Evolutionary conservation across 2,888 invertebrate genomes (phyloP).

Genomic region (Cordilura impudica): DNA sequence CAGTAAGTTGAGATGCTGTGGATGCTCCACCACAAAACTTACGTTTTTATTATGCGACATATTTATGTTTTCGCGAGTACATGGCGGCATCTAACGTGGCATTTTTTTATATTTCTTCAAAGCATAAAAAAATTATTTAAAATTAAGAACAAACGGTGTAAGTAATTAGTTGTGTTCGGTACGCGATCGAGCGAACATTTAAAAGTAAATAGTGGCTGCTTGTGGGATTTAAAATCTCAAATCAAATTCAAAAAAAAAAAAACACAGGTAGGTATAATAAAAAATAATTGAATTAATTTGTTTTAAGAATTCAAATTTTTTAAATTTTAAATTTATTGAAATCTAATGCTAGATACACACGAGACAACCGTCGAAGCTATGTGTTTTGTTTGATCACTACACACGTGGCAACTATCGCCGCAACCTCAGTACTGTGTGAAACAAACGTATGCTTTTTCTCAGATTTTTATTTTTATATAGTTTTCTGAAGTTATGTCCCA

Average conservation of each 20-base stretch:
- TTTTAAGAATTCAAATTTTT: background rate
- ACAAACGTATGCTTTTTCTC: too few relatives aligned
- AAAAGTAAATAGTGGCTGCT: background rate
- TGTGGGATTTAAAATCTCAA: background rate
- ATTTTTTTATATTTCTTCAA: constrained; percentile 14
- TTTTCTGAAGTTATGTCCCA: too few relatives aligned
- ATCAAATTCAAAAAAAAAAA: background rate
- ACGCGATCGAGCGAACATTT: constrained; percentile 71
- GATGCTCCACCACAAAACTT: background rate
- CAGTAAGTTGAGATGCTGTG: background rate
- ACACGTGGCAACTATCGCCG: too few relatives aligned
- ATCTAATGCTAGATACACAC: too few relatives aligned
- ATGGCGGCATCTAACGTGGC: background rate
- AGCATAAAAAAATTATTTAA: constrained; percentile 65
- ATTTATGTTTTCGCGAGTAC: background rate
- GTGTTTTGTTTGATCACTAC: too few relatives aligned
- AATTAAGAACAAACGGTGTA: constrained; percentile 67
- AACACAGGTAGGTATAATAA: too few relatives aligned
- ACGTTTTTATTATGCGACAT: background rate
- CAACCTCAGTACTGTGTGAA: too few relatives aligned
- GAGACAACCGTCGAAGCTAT: too few relatives aligned
- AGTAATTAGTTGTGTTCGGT: constrained; percentile 71
- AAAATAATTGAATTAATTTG: background rate
- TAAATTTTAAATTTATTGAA: background rate
- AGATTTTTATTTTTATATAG: too few relatives aligned